A percentile compares a stretch with the other conserved stretches of the same genome.
phyloP scores from a whole-genome alignment of 1,140 invertebrate species.

The Myzus persicae region DNA sequence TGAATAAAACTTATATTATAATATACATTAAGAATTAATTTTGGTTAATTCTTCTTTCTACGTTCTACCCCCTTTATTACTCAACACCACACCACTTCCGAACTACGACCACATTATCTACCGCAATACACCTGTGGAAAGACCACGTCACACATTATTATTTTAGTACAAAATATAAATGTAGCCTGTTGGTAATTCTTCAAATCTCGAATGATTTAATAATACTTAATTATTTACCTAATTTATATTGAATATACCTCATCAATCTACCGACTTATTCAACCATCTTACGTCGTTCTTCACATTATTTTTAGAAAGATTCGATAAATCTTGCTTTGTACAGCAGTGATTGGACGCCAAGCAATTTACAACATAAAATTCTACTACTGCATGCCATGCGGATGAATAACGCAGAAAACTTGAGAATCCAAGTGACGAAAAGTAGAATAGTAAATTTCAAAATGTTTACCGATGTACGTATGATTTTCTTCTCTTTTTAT shows the following conservation, averaged over 20 bases:
- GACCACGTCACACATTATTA: no score
- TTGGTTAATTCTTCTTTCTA: no score
- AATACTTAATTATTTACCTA: not conserved
- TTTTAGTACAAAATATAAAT: no score
- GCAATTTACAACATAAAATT: not conserved
- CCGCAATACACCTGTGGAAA: no score
- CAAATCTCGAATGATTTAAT: not conserved
- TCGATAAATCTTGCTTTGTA: constrained; percentile 9
- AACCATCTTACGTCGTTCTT: not conserved
- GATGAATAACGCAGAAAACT: constrained; percentile 20
- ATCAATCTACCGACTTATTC: not conserved
- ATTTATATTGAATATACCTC: not conserved
- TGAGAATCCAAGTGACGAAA: not conserved
- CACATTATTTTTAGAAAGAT: constrained; percentile 28
- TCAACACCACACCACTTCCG: no score
- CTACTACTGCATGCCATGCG: not conserved
- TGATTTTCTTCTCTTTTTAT: not conserved
- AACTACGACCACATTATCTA: no score
- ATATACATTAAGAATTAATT: no score
- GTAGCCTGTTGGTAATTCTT: no score
- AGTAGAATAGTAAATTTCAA: constrained; percentile 22
- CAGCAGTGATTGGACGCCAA: constrained; percentile 12
- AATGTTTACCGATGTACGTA: constrained; percentile 32
- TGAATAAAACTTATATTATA: no score
- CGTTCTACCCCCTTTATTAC: no score